These are phyloP conservation scores for Psilopsiagon aurifrons DNA, from an alignment of 2,113 vertebrate species.

Conservation along the genomic window DNA sequence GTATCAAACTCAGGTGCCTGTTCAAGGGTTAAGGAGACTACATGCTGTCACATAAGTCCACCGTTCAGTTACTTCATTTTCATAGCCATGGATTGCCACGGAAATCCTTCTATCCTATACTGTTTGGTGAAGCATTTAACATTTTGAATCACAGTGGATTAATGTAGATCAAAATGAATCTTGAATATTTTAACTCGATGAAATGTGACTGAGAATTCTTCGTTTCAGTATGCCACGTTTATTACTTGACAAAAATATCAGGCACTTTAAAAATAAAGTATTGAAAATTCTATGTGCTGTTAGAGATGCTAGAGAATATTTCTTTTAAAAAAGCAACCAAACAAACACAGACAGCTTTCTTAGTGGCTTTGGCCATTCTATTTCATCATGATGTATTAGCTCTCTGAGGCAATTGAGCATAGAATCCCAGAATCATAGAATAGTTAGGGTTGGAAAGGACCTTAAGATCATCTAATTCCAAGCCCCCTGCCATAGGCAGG, in stretches of 20 bases:
- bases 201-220: not conserved
- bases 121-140: constrained; percentile 33
- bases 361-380: not conserved
- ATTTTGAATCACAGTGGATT: not conserved
- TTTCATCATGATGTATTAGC: not conserved
- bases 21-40: not conserved
- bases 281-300: not conserved
- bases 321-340: not conserved
- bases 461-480: too few relatives aligned
- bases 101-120: constrained; percentile 1
- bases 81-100: not conserved
- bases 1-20: not conserved
- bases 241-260: not conserved
- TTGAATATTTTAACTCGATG: not conserved
- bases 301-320: not conserved
- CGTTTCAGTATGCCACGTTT: not conserved
- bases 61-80: constrained; percentile 2
- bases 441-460: too few relatives aligned
- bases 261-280: not conserved
- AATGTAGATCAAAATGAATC: not conserved
- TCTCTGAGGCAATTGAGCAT: not conserved
- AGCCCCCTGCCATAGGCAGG: too few relatives aligned
- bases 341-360: not conserved
- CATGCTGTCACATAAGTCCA: not conserved
- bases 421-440: too few relatives aligned